Evolutionary conservation across 2,888 invertebrate genomes (phyloP).

Genomic region (Elysia crispata): DNA sequence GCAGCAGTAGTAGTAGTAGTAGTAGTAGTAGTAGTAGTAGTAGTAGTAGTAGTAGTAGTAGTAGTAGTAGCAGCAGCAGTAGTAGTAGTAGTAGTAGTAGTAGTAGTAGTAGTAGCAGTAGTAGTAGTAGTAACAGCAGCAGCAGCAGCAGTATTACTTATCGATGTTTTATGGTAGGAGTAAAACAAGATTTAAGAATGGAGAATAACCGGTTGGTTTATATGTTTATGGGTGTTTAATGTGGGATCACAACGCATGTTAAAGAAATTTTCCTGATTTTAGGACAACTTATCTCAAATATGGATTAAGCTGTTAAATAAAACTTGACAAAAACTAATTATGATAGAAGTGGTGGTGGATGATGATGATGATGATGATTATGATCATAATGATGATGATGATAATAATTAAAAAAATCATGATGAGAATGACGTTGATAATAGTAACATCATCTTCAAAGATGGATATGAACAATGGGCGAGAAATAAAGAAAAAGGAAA

Average conservation of each 20-base stretch:
- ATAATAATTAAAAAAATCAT: neutral
- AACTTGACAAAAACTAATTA: no score
- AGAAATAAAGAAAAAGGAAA: no score
- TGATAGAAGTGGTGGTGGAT: neutral
- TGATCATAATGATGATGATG: neutral
- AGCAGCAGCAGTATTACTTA: no score
- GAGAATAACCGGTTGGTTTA: no score
- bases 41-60: neutral
- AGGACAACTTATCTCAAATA: no score
- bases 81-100: neutral
- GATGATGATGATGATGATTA: neutral
- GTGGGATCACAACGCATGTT: no score
- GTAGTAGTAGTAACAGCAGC: conserved; percentile 5
- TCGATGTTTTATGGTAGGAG: neutral
- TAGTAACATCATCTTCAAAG: neutral
- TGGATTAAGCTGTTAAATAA: no score
- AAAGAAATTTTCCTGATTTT: no score
- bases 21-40: conserved; percentile 3
- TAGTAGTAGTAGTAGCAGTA: conserved; percentile 5
- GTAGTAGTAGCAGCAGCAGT: conserved; percentile 1
- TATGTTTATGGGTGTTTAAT: no score
- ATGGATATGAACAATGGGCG: no score
- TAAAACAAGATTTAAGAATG: neutral
- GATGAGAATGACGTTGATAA: neutral
- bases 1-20: conserved; percentile 2